Conservation (phyloP, 2,888 invertebrate species). For the Tolmerus cingulatus region DNA sequence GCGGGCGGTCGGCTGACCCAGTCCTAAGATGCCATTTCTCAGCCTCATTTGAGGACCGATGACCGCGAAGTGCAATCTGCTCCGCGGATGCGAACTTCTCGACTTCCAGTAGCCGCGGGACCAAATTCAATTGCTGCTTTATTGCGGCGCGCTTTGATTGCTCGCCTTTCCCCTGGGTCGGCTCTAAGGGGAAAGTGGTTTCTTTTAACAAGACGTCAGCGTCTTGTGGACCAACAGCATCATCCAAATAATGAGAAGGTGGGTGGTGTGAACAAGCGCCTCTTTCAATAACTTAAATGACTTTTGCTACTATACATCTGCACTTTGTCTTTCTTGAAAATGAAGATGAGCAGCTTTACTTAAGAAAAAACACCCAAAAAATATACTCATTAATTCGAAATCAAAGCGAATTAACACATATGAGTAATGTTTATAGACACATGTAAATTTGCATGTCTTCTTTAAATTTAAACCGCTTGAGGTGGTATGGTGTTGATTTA, state of each 20-base stretch:
- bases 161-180: neutral
- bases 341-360: neutral
- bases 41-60: neutral
- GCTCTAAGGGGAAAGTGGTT: neutral
- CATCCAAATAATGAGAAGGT: neutral
- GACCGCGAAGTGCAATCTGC: neutral
- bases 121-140: conserved; percentile 10
- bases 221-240: neutral
- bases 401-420: too few relatives aligned
- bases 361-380: neutral
- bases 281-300: neutral
- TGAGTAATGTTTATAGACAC: too few relatives aligned
- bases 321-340: neutral
- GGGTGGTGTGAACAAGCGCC: neutral
- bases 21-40: neutral
- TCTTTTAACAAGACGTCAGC: neutral
- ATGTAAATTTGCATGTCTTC: too few relatives aligned
- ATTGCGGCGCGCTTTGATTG: neutral
- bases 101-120: neutral
- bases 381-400: too few relatives aligned
- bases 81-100: neutral
- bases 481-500: too few relatives aligned
- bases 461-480: too few relatives aligned
- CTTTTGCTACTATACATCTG: neutral
- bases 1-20: neutral